Evolutionary conservation across 2,888 invertebrate species (phyloP).

Genomic region (Petrolisthes cinctipes): DNA sequence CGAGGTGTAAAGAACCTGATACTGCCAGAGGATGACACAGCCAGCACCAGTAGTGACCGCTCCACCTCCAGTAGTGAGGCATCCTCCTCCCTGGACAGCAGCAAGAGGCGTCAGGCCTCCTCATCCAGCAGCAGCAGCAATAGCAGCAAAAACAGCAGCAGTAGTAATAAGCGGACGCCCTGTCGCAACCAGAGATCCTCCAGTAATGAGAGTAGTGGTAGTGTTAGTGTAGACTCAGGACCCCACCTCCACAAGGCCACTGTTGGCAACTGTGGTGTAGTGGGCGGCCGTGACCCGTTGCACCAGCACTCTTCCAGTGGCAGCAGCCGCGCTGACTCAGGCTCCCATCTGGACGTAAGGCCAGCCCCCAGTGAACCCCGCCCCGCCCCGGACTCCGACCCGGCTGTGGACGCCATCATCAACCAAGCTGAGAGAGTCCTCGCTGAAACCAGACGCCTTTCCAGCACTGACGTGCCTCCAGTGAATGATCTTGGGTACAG

Average conservation of each 20-base stretch:
- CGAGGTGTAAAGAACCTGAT: conserved; percentile 25
- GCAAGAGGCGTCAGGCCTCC: too few species aligned
- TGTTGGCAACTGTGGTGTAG: conserved; percentile 38
- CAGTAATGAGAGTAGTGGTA: background rate
- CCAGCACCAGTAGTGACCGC: background rate
- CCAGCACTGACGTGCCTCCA: conserved; percentile 6
- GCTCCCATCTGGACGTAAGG: background rate
- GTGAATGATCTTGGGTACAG: conserved; percentile 42
- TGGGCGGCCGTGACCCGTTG: conserved; percentile 24
- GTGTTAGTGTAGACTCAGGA: background rate
- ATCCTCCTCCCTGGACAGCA: too few species aligned
- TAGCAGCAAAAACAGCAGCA: background rate
- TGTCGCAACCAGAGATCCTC: background rate
- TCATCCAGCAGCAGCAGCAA: background rate
- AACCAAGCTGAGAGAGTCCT: conserved; percentile 50
- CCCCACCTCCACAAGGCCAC: conserved; percentile 13
- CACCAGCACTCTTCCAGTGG: conserved; percentile 40
- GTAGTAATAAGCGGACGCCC: conserved; percentile 2
- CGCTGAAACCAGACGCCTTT: conserved; percentile 54
- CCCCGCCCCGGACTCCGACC: conserved; percentile 35
- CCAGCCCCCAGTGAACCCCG: background rate
- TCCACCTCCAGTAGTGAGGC: background rate
- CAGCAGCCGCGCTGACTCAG: conserved; percentile 22
- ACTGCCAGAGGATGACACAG: background rate
- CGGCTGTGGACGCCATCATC: conserved; percentile 49